Evolutionary conservation across 23 tunicate genomes (phyloP).

Genomic region (Pegea sp.): DNA sequence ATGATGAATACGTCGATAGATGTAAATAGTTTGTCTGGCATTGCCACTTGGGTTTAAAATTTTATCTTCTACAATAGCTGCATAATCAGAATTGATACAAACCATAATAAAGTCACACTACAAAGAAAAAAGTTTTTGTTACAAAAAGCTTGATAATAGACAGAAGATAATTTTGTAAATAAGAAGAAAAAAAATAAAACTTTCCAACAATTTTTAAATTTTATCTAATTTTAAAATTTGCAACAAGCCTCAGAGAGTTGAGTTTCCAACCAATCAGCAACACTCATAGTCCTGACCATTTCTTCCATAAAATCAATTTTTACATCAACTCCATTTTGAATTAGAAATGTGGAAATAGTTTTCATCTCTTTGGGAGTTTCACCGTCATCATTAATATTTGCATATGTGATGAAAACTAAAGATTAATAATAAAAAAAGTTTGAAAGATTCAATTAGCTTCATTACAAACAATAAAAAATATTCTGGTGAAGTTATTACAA

Average conservation of each 20-base stretch:
- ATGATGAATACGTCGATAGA: slow-evolving; percentile 38
- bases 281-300: slow-evolving; percentile 27
- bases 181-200: not conserved
- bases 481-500: no score
- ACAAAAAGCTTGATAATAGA: not conserved
- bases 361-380: slow-evolving; percentile 1
- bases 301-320: slow-evolving; percentile 64
- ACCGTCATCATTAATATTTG: slow-evolving; percentile 10
- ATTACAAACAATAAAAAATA: no score
- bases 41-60: not conserved
- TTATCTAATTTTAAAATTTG: not conserved
- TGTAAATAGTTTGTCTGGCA: slow-evolving; percentile 22
- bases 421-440: no score
- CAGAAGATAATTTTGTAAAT: not conserved
- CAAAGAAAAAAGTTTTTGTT: not conserved
- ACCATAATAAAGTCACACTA: slow-evolving; percentile 73
- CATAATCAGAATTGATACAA: slow-evolving; percentile 56
- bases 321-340: slow-evolving; percentile 40
- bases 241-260: not conserved
- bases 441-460: no score
- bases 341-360: slow-evolving; percentile 31
- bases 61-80: slow-evolving; percentile 21
- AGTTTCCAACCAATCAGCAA: slow-evolving; percentile 65
- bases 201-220: not conserved
- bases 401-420: slow-evolving; percentile 85